A percentile compares a stretch with the other conserved stretches of the same genome.
phyloP scores from a whole-genome alignment of 2,797 vertebrate species.

The Sebastes iracundus region DNA sequence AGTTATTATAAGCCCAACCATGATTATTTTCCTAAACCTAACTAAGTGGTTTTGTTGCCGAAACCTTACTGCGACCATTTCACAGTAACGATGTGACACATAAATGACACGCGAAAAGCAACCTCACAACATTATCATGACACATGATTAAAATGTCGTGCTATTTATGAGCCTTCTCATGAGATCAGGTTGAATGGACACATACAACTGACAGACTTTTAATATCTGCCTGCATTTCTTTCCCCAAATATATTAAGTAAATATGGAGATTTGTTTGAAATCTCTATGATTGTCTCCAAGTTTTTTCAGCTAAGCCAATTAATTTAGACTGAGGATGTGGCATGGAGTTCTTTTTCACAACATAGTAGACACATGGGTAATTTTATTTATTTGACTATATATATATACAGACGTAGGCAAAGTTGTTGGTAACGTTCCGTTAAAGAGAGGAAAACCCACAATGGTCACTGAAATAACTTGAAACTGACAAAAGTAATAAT shows the following conservation, averaged over 20 bases:
- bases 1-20: no score
- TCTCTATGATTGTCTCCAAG: background rate
- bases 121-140: no score
- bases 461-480: no score
- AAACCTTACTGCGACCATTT: background rate
- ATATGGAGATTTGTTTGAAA: background rate
- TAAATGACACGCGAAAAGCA: background rate
- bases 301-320: slow-evolving; percentile 24
- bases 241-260: background rate
- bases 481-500: no score
- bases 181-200: background rate
- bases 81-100: background rate
- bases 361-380: background rate
- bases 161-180: background rate
- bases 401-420: no score
- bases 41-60: no score
- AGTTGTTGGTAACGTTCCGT: no score
- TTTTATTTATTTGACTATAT: background rate
- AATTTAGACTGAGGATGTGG: slow-evolving; percentile 18
- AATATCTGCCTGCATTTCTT: background rate
- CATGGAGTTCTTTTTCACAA: background rate
- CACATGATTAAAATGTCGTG: no score
- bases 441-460: no score
- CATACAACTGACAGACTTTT: background rate
- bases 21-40: no score